Evolutionary conservation across 2,888 invertebrate genomes (phyloP), one percentile per base, ranked within the genome.

Genomic region (Thecophora atra): DNA sequence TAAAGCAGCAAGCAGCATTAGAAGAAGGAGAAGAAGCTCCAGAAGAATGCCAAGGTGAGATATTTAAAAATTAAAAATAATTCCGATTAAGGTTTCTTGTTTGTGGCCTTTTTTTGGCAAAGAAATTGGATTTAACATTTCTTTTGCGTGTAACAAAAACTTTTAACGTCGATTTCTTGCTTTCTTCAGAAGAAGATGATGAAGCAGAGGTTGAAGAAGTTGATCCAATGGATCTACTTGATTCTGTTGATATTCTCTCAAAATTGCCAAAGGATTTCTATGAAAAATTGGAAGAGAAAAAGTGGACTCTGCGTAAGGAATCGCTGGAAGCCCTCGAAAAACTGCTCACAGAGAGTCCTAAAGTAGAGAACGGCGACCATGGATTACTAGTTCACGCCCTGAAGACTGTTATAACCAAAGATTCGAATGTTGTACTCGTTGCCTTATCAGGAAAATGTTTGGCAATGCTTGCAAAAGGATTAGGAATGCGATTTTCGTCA

Each of bases 251-350:
- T 82, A 95, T 99, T 77, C 85, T 99, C 0, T 93, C 95, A 0
- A 95, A 96, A 83, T 87, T 99, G 47, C 97, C 98, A 0, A 96
- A 96, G 87, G 97, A 98, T 86, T 99, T 98, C 86, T 97, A 93
- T 83, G 97, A 98, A 4, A 95, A 97, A 84, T 85, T 95, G 4
- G 97, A 99, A 80, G 95, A 95, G 0, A 98, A 96, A 86, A 98
- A 97, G 82, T 99, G 98, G 99, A 96, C 96, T 82, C 96, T 98
- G 72, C 89, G 99, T 37, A 98, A 97, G 83, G 98, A 98, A 83
- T 93, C 94, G 0, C 85, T 99, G 17, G 98, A 98, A 79, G 88
- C 89, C 0, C 84, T 98, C 15, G 95, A 96, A 76, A 90, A 90
- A 76, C 87, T 97, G 24, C 83, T 95, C 13, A 84, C 82, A 0